Percentiles rank a stretch among this genome's conserved stretches.
These are phyloP conservation scores for Caenorhabditis parvicauda DNA, from an alignment of 2,888 invertebrate species.

Conservation along the genomic window DNA sequence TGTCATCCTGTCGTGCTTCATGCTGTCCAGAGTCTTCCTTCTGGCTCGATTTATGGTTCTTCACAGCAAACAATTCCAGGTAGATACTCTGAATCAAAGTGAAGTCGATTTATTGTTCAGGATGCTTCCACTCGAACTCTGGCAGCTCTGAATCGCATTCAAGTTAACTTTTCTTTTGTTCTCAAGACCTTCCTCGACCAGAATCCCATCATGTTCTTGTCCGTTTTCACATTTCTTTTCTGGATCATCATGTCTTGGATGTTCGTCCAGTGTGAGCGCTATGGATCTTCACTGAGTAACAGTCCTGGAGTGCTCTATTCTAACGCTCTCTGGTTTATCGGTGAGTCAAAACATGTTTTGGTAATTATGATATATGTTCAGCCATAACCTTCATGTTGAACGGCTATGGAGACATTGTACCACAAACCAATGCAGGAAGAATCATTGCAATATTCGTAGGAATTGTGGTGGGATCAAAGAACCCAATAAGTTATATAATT, in stretches of 20 bases:
- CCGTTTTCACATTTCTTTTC: conserved; percentile 97
- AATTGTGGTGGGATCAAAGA: conserved; percentile 83
- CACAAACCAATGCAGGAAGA: conserved; percentile 98
- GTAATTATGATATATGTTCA: conserved; percentile 17
- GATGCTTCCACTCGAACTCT: conserved; percentile 84
- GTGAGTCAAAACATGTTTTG: conserved; percentile 10
- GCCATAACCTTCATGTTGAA: conserved; percentile 91
- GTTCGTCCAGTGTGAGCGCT: conserved; percentile 87
- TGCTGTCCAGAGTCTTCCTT: conserved; percentile 96
- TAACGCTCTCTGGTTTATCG: conserved; percentile 62
- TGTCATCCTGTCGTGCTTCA: conserved; percentile 93
- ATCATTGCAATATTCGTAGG: conserved; percentile 98
- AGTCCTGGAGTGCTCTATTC: conserved; percentile 55
- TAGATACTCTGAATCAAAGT: conserved; percentile 13
- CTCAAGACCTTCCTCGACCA: conserved; percentile 99
- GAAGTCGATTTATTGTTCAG: conserved; percentile 25
- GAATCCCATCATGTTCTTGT: conserved; percentile 92
- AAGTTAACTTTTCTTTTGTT: conserved; percentile 86
- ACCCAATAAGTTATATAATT: background rate
- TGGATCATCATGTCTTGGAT: conserved; percentile 99
- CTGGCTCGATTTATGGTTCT: conserved; percentile 99
- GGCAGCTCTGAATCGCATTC: conserved; percentile 71
- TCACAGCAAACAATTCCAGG: conserved; percentile 90
- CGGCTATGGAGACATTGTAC: conserved; percentile 98
- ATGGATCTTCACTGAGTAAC: conserved; percentile 33